Base-by-base conservation (phyloP, 2,888 invertebrate genomes). In the Teleogryllus oceanicus region DNA sequence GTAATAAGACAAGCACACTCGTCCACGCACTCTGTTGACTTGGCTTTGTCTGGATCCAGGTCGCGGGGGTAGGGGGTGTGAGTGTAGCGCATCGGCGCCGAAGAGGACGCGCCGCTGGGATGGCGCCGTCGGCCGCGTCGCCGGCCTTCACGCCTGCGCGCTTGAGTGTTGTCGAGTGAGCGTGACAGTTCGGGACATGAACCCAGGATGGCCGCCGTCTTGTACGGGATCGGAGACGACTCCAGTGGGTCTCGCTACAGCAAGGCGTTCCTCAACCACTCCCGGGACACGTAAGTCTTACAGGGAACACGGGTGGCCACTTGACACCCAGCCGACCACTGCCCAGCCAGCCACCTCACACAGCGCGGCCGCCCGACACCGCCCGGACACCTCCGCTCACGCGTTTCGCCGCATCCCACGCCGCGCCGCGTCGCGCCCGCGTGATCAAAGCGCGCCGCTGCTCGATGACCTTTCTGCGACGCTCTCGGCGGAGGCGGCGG, bases 211-310 rank as follows among this genome's bases (percentile, higher is more conserved):
- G 82, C 82, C 78, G 93, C 93, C 84, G 93, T 94, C 86, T 91
- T 94, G 81, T 94, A 94, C 87, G 93, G 94, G 85, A 90, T 94
- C 86, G 93, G 93, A 85, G 94, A 94, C 87, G 94, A 94, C 86
- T 89, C 90, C 85, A 91, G 93, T n/a, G 81, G 80, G 76, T 82
- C 81, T 74, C 82, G 82, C 75, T 81, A 83, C 80, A 82, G 81
- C 76, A 77, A 82, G 77, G 83, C 83, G 8, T 83, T 82, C 81
- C 79, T 83, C 79, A 80, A 82, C 62, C 62, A 62, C 62, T 62
- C 62, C 62, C 62, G 62, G 62, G 62, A 62, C 62, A 62, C 62
- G 62, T 62, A 62, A 62, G 62, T 62, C 62, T 62, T 62, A 62
- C 62, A 62, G 62, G 76, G 74, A 50, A 75, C 75, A 51, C 76